Evolutionary conservation across 2,113 vertebrate genomes (phyloP), one percentile per base, ranked within the genome.

Genomic region (Sander vitreus): DNA sequence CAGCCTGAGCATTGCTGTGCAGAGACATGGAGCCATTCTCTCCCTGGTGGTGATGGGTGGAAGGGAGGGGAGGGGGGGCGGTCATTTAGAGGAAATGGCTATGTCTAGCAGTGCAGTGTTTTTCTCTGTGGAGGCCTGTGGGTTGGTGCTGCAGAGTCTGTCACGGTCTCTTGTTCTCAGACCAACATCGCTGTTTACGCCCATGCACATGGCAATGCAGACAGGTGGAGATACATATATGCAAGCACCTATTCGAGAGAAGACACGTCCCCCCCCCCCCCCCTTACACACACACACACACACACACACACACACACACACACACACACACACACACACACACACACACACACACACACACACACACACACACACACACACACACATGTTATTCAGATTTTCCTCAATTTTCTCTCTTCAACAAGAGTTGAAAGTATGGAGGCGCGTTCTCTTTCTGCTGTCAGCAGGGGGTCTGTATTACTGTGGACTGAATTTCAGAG

Each of bases 81-180:
- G 83, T 88, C 90, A 89, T 93, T 93, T 90, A 78, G 80, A 92
- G 81, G 83, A 87, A 91, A 88, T 90, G 84, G 84, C 82, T 58
- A 58, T 83, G 84, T 90, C 86, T 88, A 53, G 74, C 36, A 30
- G 80, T 80, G 86, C 83, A 50, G 84, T 80, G 84, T 73, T 78
- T 86, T 86, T 84, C 80, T 83, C 83, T 36, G 54, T 78, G n/a
- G 83, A 74, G 81, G 81, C 85, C 83, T 83, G 82, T 86, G 81
- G 88, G 88, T 90, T 88, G 87, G 67, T 83, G 85, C 84, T 86
- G 87, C 90, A 88, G 84, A 88, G 85, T 89, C 81, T 85, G 92
- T 92, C 92, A 92, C 80, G 83, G 85, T 92, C 91, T 89, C 89
- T 90, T 90, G 80, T 43, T 92, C 85, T 83, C 85, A 88, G 80